phyloP scores from a whole-genome alignment of 2,888 invertebrate species.

The Clepsis dumicolana region DNA sequence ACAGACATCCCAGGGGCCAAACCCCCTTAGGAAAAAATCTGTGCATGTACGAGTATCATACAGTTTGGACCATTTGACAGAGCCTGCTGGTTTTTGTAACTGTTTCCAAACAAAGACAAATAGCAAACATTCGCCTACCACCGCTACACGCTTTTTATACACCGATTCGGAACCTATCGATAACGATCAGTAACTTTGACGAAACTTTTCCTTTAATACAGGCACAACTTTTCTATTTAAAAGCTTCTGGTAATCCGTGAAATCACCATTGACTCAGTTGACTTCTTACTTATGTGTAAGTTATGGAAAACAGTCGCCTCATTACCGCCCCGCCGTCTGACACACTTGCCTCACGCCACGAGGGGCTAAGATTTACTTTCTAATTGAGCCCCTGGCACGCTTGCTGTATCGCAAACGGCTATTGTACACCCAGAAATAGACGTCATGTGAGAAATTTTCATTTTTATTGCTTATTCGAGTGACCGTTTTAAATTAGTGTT shows the following conservation, averaged over 20 bases:
- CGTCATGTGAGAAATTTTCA: slow-evolving; percentile 28
- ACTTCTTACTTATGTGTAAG: slow-evolving; percentile 38
- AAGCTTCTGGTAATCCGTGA: not conserved
- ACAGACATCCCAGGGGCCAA: too few species aligned
- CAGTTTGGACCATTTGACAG: too few species aligned
- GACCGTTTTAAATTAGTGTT: slow-evolving; percentile 16
- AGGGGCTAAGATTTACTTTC: slow-evolving; percentile 45
- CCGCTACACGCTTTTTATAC: too few species aligned
- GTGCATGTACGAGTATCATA: too few species aligned
- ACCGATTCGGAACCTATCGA: too few species aligned
- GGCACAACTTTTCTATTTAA: not conserved
- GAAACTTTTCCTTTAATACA: too few species aligned
- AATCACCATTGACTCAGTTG: slow-evolving; percentile 31
- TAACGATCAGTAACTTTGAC: too few species aligned
- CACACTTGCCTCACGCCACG: slow-evolving; percentile 65
- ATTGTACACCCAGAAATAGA: slow-evolving; percentile 55
- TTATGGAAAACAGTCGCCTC: slow-evolving; percentile 40
- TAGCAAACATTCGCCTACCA: too few species aligned
- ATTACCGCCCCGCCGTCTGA: slow-evolving; percentile 57
- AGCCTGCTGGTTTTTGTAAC: too few species aligned
- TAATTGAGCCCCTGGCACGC: slow-evolving; percentile 50
- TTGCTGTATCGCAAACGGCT: slow-evolving; percentile 51
- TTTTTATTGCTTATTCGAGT: slow-evolving; percentile 31
- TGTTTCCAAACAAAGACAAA: too few species aligned
- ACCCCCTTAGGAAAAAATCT: too few species aligned